Evolutionary conservation across 2,888 invertebrate species (phyloP), one percentile per base, ranked within the genome.

Genomic region (Catocala nupta): DNA sequence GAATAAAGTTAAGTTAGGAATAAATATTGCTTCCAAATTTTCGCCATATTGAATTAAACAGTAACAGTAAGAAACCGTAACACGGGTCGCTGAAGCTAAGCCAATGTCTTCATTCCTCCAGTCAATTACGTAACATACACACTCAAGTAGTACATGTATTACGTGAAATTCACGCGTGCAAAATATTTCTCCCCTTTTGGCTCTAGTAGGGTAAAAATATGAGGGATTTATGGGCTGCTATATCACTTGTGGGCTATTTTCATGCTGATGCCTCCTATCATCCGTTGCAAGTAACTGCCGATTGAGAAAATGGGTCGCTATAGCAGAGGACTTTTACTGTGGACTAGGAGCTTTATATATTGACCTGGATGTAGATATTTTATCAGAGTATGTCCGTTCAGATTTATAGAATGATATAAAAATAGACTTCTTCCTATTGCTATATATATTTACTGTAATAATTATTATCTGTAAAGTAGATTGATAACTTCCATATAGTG

Each of bases 211-310:
- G 51, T 50, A 59, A 64, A 59, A 75, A 73, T 63, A 73, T 66
- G 66, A 50, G 34, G 36, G 63, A 73, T 70, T 73, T 72, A 72
- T 70, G 59, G n/a, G 36, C 16, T 44, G 39, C 39, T 11, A 49
- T 47, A 33, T 45, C 44, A 71, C 44, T 25, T 49, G 25, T 4
- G 11, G 16, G 52, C 48, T 54, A 55, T 53, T 36, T 59, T 57
- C 39, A 36, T 42, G 55, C 49, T 67, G 58, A 65, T 47, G 45
- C 25, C 25, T 12, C 25, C 49, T 43, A 44, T 63, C 61, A 61
- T 25, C 48, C 8, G 13, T 48, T 49, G 42, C 36, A 11, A 52
- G 10, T 56, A 56, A 45, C 50, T 45, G 44, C 48, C 65, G 52
- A 71, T 68, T 52, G 59, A 34, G 59, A 68, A 68, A 53, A 75